Evolutionary conservation across 2,113 vertebrate genomes (phyloP).

Genomic region (Silurus glanis): DNA sequence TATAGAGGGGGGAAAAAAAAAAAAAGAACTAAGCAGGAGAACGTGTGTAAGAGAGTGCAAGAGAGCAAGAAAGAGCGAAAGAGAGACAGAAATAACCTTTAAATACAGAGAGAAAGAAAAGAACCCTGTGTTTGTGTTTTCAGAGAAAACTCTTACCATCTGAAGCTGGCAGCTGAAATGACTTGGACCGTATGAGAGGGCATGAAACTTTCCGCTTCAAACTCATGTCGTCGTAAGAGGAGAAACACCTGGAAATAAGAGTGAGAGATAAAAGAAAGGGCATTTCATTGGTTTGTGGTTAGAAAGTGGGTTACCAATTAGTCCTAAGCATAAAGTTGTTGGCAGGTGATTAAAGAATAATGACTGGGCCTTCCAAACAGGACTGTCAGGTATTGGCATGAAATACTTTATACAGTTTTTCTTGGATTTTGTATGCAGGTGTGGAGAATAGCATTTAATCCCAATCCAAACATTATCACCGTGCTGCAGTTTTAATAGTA

Average conservation of each 20-base stretch:
- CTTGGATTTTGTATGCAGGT: background rate
- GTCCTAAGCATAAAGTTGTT: background rate
- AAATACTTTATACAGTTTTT: background rate
- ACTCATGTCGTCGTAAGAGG: slow-evolving; percentile 97
- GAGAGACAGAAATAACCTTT: background rate
- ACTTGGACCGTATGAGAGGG: slow-evolving; percentile 92
- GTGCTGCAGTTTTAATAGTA: background rate
- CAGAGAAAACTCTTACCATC: slow-evolving; percentile 77
- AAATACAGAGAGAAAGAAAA: background rate
- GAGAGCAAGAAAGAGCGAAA: background rate
- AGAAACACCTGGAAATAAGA: slow-evolving; percentile 83
- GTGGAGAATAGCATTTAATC: background rate
- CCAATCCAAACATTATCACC: background rate
- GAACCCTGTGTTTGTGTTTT: background rate
- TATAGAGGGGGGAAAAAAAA: background rate
- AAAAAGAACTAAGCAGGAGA: background rate
- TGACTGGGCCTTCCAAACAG: background rate
- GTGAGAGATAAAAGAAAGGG: background rate
- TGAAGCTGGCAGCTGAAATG: slow-evolving; percentile 87
- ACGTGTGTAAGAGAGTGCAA: background rate
- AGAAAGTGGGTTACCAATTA: no score
- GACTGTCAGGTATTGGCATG: background rate
- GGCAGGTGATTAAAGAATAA: background rate
- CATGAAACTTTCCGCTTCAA: slow-evolving; percentile 90
- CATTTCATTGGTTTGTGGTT: background rate